Evolutionary conservation across 2,113 vertebrate genomes (phyloP).

Genomic region (Cepphus grylle): DNA sequence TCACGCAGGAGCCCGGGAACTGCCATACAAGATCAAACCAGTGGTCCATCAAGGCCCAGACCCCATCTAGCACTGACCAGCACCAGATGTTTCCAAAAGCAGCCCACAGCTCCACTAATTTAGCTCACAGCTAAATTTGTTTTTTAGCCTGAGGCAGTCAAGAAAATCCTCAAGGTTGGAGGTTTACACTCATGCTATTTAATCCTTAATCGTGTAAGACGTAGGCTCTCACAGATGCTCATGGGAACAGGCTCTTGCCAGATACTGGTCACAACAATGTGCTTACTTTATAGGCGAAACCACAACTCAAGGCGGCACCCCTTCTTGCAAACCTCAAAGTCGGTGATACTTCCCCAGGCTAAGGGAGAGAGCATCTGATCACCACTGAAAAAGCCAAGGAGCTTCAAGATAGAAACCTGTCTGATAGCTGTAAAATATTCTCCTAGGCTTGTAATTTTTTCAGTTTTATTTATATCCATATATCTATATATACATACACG

Average conservation of each 20-base stretch:
- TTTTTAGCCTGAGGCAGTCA: not conserved
- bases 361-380: not conserved
- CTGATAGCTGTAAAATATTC: not conserved
- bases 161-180: not conserved
- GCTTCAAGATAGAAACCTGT: not conserved
- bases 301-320: not conserved
- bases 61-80: not conserved
- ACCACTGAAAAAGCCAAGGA: not conserved
- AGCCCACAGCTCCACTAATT: not conserved
- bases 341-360: not conserved
- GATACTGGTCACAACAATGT: not conserved
- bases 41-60: conserved; percentile 16
- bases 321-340: not conserved
- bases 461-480: not conserved
- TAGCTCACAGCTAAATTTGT: not conserved
- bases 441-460: not conserved
- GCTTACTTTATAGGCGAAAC: not conserved
- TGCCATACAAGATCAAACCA: conserved; percentile 33
- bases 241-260: not conserved
- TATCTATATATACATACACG: fast-evolving
- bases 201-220: not conserved
- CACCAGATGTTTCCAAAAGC: conserved; percentile 23
- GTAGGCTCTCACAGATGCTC: not conserved
- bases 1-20: not conserved
- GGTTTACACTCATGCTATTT: not conserved